A percentile compares a stretch with the other conserved stretches of the same genome.
Evolutionary conservation across 2,113 vertebrate species (phyloP).

Genomic region (Lathamus discolor): DNA sequence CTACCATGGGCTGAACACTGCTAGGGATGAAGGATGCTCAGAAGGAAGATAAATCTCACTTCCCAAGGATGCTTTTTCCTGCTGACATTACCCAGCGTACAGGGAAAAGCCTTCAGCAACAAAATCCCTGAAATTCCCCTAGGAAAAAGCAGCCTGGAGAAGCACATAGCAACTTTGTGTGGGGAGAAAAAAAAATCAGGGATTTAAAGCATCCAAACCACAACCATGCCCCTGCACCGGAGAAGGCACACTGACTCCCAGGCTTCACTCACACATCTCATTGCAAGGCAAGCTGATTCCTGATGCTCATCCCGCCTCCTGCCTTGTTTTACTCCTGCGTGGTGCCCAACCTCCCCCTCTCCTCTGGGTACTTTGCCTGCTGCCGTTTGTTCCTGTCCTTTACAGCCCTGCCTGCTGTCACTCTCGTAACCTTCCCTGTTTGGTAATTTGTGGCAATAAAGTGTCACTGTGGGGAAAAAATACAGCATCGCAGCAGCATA

Average conservation of each 20-base stretch:
- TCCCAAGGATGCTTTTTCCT: not conserved
- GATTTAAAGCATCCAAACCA: not conserved
- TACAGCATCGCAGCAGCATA: not conserved
- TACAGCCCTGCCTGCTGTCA: conserved; percentile 50
- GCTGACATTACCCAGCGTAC: not conserved
- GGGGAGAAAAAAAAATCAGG: fast-evolving
- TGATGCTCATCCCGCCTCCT: not conserved
- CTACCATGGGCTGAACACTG: not conserved
- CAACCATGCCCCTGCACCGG: not conserved
- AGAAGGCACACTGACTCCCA: not conserved
- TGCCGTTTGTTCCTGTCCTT: conserved; percentile 13
- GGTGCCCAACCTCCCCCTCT: not conserved
- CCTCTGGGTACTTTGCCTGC: conserved; percentile 13
- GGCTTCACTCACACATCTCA: not conserved
- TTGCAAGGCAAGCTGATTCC: not conserved
- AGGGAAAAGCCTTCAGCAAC: not conserved
- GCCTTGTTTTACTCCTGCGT: conserved; percentile 18
- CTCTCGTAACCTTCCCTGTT: conserved; percentile 33
- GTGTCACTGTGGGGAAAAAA: conserved; percentile 59
- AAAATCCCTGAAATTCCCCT: not conserved
- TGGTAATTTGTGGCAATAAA: conserved; percentile 69
- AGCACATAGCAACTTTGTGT: not conserved
- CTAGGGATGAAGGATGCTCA: not conserved
- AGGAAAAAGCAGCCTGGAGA: not conserved
- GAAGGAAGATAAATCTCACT: not conserved